phyloP scores from a whole-genome alignment of 2,888 invertebrate species.

The Macrophya alboannulata region DNA sequence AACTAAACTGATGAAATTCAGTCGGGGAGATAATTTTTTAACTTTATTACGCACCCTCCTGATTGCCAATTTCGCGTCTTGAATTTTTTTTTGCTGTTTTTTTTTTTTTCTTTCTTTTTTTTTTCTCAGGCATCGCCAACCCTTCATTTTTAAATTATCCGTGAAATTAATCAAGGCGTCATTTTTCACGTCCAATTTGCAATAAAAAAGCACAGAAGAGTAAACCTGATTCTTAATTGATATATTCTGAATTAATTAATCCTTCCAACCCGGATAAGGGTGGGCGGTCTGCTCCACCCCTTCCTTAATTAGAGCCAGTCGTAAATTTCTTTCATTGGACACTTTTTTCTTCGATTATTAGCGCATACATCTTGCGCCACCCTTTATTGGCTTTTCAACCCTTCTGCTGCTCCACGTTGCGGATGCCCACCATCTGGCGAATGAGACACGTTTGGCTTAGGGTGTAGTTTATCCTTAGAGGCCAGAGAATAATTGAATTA shows the following conservation, averaged over 20 bases:
- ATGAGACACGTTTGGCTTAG: conserved; percentile 53
- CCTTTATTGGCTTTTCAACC: conserved; percentile 76
- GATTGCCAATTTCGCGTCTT: conserved; percentile 80
- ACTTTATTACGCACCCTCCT: conserved; percentile 77
- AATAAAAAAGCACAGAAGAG: conserved; percentile 78
- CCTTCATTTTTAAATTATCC: conserved; percentile 80
- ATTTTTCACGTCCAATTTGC: conserved; percentile 81
- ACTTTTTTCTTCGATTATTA: conserved; percentile 80
- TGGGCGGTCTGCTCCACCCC: conserved; percentile 65
- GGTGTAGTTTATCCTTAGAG: conserved; percentile 52
- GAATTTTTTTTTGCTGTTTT: conserved; percentile 78
- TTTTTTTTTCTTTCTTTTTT: conserved; percentile 79
- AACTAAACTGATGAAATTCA: conserved; percentile 77
- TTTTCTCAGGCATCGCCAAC: conserved; percentile 71
- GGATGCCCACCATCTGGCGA: conserved; percentile 74
- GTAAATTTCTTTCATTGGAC: conserved; percentile 80
- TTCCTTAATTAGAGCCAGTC: conserved; percentile 79
- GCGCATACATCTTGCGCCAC: conserved; percentile 78
- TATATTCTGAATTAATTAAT: conserved; percentile 80
- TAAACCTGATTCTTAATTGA: conserved; percentile 80
- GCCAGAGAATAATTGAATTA: conserved; percentile 53
- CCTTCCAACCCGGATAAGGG: conserved; percentile 69
- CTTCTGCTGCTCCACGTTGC: conserved; percentile 64
- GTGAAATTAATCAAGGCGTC: conserved; percentile 80
- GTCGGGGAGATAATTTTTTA: conserved; percentile 77